Base-by-base conservation (phyloP, 2,797 vertebrate genomes). In the Scyliorhinus canicula region DNA sequence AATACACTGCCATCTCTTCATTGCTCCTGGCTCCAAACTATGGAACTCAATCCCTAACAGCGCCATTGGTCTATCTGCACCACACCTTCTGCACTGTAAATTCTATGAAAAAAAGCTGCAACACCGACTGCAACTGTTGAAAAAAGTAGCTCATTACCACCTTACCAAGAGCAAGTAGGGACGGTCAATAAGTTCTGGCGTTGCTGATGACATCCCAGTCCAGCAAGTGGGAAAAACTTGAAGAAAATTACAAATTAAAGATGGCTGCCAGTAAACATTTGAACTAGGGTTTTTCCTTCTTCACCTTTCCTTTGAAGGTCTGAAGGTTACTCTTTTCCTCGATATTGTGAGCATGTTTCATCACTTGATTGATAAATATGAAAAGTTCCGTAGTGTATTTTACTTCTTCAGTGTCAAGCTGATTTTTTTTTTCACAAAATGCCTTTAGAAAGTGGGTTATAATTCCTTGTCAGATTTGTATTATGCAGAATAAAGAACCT, bases 401-500 rank as follows among this genome's bases (percentile, higher is more conserved):
- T 93, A 19, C 44, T 71, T 47, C 93, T 50, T n/a, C 26, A 19
- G 47, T 94, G 93, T 94, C 26, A 74, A 94, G 47, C 28, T 74
- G 93, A 74, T 94, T 28, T 19, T 71, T 69, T 8, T 26, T 93
- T 50, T 19, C 44, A n/a, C 2, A 2, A 28, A 69, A 69, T 52
- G 44, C 14, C 63, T 71, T 71, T 35, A 52, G 74, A 94, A 94
- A 35, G 24, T 71, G 47, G 67, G 16, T 94, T 94, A 94, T 69
- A 94, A 94, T 74, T 94, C 67, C 93, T 94, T 94, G 93, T 94
- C 93, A 94, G 93, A 55, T 74, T 74, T 94, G 47, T n/a, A n/a
- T 94, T 52, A n/a, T 19, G 47, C n/a, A 35, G 65, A 71, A 31
- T 94, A 94, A 94, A 94, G 93, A 94, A 94, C 74, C 31, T 52